A percentile compares a stretch with the other conserved stretches of the same genome.
These are phyloP conservation scores for Meganola albula DNA, from an alignment of 2,888 invertebrate genomes.

Conservation along the genomic window DNA sequence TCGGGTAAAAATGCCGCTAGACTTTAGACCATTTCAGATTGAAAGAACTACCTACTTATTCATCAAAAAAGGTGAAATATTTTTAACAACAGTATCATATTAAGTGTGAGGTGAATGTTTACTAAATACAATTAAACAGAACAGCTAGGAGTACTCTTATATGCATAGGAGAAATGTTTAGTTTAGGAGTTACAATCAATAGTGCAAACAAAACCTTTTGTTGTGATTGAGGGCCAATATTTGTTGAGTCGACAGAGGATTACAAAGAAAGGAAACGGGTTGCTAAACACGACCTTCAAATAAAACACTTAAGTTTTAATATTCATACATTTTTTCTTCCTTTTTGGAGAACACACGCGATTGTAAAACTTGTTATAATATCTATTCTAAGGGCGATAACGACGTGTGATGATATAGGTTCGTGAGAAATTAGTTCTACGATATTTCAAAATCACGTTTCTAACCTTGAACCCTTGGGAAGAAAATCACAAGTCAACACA, in stretches of 20 bases:
- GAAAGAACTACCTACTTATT: too few relatives aligned
- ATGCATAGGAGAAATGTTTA: too few relatives aligned
- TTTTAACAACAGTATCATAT: too few relatives aligned
- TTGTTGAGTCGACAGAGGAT: conserved; percentile 58
- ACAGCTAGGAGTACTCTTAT: too few relatives aligned
- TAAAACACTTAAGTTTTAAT: conserved; percentile 51
- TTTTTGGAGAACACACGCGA: conserved; percentile 28
- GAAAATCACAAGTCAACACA: conserved; percentile 55
- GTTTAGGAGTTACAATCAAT: too few relatives aligned
- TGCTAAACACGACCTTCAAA: conserved; percentile 64
- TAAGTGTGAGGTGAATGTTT: too few relatives aligned
- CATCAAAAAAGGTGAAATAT: too few relatives aligned
- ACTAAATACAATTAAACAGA: too few relatives aligned
- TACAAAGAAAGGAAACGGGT: conserved; percentile 65
- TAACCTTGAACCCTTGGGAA: conserved; percentile 67
- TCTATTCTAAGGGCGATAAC: conserved; percentile 22
- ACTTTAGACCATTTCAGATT: too few relatives aligned
- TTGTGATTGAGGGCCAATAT: conserved; percentile 54
- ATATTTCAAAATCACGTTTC: conserved; percentile 68
- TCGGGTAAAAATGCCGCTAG: too few relatives aligned
- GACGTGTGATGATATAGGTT: conserved; percentile 25
- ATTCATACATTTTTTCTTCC: conserved; percentile 34
- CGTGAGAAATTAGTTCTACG: conserved; percentile 74
- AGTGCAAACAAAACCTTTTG: conserved; percentile 34
- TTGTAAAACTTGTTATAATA: conserved; percentile 28